phyloP scores from a whole-genome alignment of 2,888 invertebrate genomes.

The Chalcis sispes region DNA sequence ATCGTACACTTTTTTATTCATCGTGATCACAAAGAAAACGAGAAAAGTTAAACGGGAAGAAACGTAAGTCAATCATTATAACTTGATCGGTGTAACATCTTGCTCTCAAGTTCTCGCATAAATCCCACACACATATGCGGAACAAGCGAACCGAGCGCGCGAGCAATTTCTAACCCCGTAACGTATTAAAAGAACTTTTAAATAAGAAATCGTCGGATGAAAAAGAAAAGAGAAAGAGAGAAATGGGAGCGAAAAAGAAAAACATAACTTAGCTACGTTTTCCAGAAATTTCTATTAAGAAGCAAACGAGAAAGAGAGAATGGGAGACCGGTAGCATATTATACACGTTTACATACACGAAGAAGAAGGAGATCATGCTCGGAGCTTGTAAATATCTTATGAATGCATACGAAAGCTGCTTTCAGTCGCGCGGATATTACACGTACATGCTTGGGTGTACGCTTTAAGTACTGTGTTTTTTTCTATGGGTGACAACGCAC shows the following conservation, averaged over 20 bases:
- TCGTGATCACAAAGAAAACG: no score
- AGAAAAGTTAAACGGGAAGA: no score
- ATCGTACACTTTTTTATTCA: no score
- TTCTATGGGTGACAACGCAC: constrained; percentile 56
- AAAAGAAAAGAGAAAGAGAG: neutral
- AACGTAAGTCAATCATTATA: no score
- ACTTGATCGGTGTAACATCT: no score
- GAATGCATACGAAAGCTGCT: constrained; percentile 66
- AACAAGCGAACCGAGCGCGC: neutral
- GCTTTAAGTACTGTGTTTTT: constrained; percentile 42
- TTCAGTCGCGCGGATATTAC: constrained; percentile 60
- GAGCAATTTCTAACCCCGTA: neutral
- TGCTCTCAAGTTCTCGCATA: neutral
- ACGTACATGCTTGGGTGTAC: constrained; percentile 61
- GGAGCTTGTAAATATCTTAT: constrained; percentile 69
- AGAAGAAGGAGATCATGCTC: constrained; percentile 12
- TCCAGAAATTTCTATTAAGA: constrained; percentile 46
- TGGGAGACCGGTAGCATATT: neutral
- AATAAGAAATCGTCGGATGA: constrained; percentile 7
- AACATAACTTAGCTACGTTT: neutral
- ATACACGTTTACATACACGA: no score
- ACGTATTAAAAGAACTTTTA: constrained; percentile 26
- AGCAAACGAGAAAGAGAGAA: constrained; percentile 3
- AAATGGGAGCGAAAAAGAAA: neutral
- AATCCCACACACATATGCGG: neutral